Evolutionary conservation across 2,797 vertebrate species (phyloP).

Genomic region (Ciconia nigra): DNA sequence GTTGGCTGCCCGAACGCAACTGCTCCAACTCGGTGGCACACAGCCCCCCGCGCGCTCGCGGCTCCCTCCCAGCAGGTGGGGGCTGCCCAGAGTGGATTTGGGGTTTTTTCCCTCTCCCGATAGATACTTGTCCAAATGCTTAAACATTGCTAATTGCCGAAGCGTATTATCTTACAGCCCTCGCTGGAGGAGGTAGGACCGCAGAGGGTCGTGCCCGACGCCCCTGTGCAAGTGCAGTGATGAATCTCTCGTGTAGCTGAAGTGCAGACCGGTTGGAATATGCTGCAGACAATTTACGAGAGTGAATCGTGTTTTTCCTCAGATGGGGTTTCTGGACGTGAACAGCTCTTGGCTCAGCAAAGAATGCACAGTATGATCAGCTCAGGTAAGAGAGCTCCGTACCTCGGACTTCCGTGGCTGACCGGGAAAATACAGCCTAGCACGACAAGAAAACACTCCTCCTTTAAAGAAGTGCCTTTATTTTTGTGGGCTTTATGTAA

Average conservation of each 20-base stretch:
- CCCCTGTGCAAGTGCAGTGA: slow-evolving; percentile 72
- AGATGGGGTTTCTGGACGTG: slow-evolving; percentile 90
- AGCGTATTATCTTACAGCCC: slow-evolving; percentile 51
- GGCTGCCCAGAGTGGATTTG: background rate
- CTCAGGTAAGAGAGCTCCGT: slow-evolving; percentile 87
- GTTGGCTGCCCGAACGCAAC: slow-evolving; percentile 60
- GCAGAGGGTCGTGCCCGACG: slow-evolving; percentile 64
- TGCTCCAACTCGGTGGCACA: background rate
- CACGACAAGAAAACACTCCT: background rate
- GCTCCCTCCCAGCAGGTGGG: background rate
- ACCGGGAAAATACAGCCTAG: background rate
- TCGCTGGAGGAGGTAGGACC: slow-evolving; percentile 72
- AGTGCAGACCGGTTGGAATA: slow-evolving; percentile 90
- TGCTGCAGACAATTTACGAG: slow-evolving; percentile 99
- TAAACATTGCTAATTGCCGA: slow-evolving; percentile 59
- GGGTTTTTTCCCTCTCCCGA: background rate
- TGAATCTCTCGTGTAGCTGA: slow-evolving; percentile 85
- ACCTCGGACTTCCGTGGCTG: background rate
- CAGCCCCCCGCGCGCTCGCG: background rate
- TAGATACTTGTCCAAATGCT: background rate
- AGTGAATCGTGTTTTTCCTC: slow-evolving; percentile 97
- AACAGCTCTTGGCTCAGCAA: slow-evolving; percentile 84
- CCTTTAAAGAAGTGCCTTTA: background rate
- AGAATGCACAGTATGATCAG: slow-evolving; percentile 97
- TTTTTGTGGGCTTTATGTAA: background rate